A percentile compares a stretch with the other conserved stretches of the same genome.
Evolutionary conservation across 2,888 invertebrate species (phyloP).

Genomic region (Lasioglossum leucozonium): DNA sequence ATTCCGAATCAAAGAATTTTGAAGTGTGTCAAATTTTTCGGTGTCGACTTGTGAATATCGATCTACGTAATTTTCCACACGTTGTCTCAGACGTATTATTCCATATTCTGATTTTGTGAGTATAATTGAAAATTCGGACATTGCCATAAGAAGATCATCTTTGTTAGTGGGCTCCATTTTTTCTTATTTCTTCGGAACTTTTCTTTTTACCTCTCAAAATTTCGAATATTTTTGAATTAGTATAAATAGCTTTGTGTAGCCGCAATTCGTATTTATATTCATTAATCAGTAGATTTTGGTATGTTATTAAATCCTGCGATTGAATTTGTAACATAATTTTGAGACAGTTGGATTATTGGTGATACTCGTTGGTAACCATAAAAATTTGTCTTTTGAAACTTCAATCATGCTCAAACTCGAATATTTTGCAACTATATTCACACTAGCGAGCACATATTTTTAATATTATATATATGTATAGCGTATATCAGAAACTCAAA

Average conservation of each 20-base stretch:
- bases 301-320: neutral
- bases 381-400: neutral
- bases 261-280: neutral
- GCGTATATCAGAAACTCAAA: too few relatives aligned
- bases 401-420: neutral
- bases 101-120: neutral
- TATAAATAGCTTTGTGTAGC: neutral
- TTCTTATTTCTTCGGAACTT: neutral
- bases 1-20: neutral
- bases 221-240: neutral
- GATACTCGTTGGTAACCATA: neutral
- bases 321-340: neutral
- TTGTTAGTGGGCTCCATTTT: neutral
- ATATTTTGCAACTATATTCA: neutral
- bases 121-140: neutral
- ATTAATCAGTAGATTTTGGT: neutral
- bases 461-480: neutral
- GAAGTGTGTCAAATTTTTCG: neutral
- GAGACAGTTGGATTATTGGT: neutral
- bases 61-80: neutral
- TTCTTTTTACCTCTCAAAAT: neutral
- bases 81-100: neutral
- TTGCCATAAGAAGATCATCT: slow-evolving; percentile 9
- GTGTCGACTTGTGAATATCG: neutral
- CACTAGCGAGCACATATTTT: neutral